phyloP scores from a whole-genome alignment of 2,888 invertebrate genomes.

The Eristalis arbustorum region DNA sequence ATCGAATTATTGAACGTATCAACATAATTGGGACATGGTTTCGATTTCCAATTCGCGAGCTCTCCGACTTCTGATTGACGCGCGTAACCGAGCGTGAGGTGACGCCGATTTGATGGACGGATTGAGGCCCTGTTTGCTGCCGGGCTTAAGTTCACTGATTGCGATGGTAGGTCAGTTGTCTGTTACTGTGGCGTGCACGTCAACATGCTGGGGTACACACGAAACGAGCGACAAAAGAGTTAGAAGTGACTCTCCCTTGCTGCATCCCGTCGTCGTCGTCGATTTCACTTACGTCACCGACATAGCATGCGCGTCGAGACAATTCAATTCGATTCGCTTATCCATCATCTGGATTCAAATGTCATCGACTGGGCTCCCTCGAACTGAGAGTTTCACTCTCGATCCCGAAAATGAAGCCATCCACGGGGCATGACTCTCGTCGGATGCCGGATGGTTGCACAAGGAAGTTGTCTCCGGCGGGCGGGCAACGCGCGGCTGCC shows the following conservation, averaged over 20 bases:
- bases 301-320: neutral
- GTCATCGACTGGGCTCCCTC: slow-evolving; percentile 25
- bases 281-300: neutral
- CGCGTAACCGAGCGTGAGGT: neutral
- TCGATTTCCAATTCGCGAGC: slow-evolving; percentile 10
- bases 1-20: slow-evolving; percentile 54
- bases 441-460: slow-evolving; percentile 13
- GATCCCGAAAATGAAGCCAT: slow-evolving; percentile 35
- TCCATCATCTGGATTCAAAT: slow-evolving; percentile 38
- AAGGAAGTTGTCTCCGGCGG: slow-evolving; percentile 14
- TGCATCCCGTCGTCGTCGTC: neutral
- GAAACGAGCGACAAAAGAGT: no score
- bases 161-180: no score
- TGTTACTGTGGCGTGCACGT: no score
- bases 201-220: no score
- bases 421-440: neutral
- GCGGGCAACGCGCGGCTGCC: neutral
- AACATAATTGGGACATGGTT: slow-evolving; percentile 54
- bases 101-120: neutral
- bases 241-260: neutral
- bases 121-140: neutral
- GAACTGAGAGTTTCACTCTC: slow-evolving; percentile 46
- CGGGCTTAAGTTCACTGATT: no score
- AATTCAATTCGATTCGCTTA: slow-evolving; percentile 17
- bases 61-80: slow-evolving; percentile 13